Evolutionary conservation across 2,113 vertebrate species (phyloP).

Genomic region (Pogona vitticeps): DNA sequence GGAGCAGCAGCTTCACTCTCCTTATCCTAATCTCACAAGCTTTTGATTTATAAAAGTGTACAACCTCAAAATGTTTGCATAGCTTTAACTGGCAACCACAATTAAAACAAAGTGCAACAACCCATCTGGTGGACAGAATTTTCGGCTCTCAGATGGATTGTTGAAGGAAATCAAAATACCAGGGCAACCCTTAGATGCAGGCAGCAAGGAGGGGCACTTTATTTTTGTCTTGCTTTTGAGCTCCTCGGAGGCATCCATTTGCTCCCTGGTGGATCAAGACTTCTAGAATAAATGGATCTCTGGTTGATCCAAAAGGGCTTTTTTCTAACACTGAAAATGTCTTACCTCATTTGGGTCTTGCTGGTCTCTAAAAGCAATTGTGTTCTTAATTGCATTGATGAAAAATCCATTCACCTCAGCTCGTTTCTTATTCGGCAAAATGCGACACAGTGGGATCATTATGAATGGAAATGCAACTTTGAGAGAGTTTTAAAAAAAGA

Average conservation of each 20-base stretch:
- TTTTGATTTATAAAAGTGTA: too few relatives aligned
- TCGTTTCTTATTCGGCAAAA: conserved; percentile 85
- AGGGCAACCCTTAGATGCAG: neutral
- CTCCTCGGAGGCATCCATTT: too few relatives aligned
- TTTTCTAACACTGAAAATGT: conserved; percentile 40
- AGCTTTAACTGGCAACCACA: too few relatives aligned
- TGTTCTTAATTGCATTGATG: conserved; percentile 81
- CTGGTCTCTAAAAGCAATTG: conserved; percentile 84
- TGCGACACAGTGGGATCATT: conserved; percentile 77
- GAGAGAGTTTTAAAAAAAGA: conserved; percentile 51
- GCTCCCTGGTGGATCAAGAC: too few relatives aligned
- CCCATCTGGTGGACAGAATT: too few relatives aligned
- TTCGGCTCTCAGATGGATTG: too few relatives aligned
- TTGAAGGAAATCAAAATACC: too few relatives aligned
- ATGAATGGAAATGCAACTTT: conserved; percentile 90
- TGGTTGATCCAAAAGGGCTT: neutral
- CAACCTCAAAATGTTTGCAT: too few relatives aligned
- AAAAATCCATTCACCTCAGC: conserved; percentile 88
- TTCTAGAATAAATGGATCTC: neutral
- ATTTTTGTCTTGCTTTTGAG: neutral
- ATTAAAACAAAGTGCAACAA: too few relatives aligned
- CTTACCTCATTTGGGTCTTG: conserved; percentile 87
- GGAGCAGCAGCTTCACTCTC: too few relatives aligned
- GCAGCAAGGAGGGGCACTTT: too few relatives aligned
- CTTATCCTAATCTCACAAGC: too few relatives aligned